Evolutionary conservation across 2,888 invertebrate species (phyloP).

Genomic region (Monochamus alternatus): DNA sequence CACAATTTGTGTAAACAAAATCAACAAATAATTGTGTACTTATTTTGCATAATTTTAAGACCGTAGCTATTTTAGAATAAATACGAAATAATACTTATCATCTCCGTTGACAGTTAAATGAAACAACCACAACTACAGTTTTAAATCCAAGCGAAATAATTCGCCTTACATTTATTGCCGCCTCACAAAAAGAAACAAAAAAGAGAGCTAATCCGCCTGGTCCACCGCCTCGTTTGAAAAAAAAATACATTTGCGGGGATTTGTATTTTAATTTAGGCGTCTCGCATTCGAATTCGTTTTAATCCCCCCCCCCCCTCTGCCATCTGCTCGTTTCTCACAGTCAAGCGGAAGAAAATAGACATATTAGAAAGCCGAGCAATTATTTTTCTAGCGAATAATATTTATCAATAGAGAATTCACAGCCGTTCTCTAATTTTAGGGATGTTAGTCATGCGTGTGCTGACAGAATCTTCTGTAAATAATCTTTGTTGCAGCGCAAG

Average conservation of each 20-base stretch:
- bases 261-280: slow-evolving; percentile 1
- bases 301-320: not conserved
- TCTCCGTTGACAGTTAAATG: not conserved
- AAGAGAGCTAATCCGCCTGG: not conserved
- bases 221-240: not conserved
- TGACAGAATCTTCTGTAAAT: slow-evolving; percentile 22
- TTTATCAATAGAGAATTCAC: slow-evolving; percentile 21
- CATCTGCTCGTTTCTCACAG: slow-evolving; percentile 1
- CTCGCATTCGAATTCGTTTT: slow-evolving; percentile 4
- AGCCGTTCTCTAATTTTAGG: slow-evolving; percentile 12
- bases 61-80: too few relatives aligned
- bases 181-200: not conserved
- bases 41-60: too few relatives aligned
- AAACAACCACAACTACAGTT: not conserved
- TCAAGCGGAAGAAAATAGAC: not conserved
- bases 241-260: slow-evolving; percentile 9
- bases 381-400: slow-evolving; percentile 9
- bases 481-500: not conserved
- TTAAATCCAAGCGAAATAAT: not conserved
- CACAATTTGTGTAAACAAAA: too few relatives aligned
- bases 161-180: not conserved
- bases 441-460: slow-evolving; percentile 12
- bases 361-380: not conserved
- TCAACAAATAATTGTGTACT: too few relatives aligned
- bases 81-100: too few relatives aligned